Conservation (phyloP, 2,113 vertebrate species). For the Pseudopodoces humilis region DNA sequence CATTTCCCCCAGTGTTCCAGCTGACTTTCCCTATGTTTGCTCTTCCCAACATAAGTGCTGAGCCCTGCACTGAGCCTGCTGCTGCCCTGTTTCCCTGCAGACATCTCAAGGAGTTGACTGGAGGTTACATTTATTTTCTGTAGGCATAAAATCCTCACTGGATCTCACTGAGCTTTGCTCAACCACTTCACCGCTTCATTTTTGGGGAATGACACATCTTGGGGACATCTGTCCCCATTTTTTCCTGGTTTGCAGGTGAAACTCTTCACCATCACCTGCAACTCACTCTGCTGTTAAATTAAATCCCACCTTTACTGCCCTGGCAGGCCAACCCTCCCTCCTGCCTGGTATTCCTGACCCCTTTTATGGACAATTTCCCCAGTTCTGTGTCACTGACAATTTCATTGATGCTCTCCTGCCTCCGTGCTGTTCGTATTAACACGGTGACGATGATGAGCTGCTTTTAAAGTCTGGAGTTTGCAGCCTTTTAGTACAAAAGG, state of each 20-base stretch:
- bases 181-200: background rate
- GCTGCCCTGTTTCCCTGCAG: background rate
- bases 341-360: rapidly evolving
- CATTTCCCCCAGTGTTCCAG: rapidly evolving
- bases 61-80: background rate
- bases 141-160: background rate
- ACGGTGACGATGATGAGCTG: rapidly evolving
- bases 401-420: background rate
- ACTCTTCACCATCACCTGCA: background rate
- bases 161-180: background rate
- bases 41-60: rapidly evolving
- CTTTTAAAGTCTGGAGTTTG: background rate
- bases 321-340: background rate
- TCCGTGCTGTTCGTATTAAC: rapidly evolving
- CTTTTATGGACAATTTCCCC: no score
- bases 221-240: background rate
- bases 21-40: background rate
- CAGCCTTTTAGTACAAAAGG: background rate
- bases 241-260: background rate
- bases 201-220: background rate
- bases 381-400: background rate
- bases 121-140: rapidly evolving
- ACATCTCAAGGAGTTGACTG: rapidly evolving
- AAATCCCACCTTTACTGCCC: background rate
- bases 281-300: background rate